Evolutionary conservation across 1,140 invertebrate genomes (phyloP), one percentile per base, ranked within the genome.

Genomic region (Bombyx mori): DNA sequence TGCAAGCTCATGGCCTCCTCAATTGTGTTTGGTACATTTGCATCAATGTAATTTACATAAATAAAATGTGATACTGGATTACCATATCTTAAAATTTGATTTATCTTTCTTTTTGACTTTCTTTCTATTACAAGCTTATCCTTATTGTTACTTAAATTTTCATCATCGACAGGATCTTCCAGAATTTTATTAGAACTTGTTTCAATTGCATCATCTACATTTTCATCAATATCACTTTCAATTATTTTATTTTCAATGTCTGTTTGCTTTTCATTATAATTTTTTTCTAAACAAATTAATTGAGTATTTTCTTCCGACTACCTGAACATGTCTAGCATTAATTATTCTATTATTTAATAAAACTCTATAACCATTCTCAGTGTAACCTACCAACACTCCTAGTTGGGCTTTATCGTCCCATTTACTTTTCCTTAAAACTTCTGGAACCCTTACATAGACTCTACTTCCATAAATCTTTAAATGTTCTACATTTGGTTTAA

Each of bases 401-500:
- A 54, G 8, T 66, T 71, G 54, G 3, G 77, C 67, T 64, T 78
- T 80, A 55, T 69, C 58, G 64, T 78, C 68, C 70, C 67, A 75
- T 67, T 80, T 77, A 65, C 57, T 63, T 61, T 69, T 70, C 74
- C 71, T 71, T 64, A 61, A 54, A 53, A 55, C 58, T 63, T 78
- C 74, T 44, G 74, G 75, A 35, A 71, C 44, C 52, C 69, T 67
- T 1, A 80, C 72, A 76, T 68, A 78, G 50, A 73, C 73, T 70
- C 58, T 74, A 67, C 63, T 62, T 46, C 69, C 69, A 71, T 68
- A 71, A 10, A 68, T 62, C 66, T 78, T 73, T 63, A 82, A 69
- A 73, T 83, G 44, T 43, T 68, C 56, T 44, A 69, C 60, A 64
- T 63, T 68, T 26, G 75, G 75, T 70, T 75, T 82, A 47, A 54